A percentile compares a stretch with the other conserved stretches of the same genome.
phyloP scores from a whole-genome alignment of 2,888 invertebrate genomes.

The Tanypteryx hageni region DNA sequence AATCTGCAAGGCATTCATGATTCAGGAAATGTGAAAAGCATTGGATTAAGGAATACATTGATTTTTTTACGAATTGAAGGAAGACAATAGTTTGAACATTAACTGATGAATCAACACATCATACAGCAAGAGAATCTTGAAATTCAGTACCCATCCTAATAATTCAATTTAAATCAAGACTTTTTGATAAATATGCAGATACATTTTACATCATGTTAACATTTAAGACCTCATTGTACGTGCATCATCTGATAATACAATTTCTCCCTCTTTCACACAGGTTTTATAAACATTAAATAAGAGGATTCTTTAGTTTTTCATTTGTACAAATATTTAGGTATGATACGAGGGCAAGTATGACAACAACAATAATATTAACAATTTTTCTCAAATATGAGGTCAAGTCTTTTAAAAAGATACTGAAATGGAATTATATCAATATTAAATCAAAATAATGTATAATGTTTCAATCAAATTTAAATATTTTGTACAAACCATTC shows the following conservation, averaged over 20 bases:
- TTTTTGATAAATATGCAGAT: not conserved
- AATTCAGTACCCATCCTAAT: not conserved
- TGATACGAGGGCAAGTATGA: conserved; percentile 46
- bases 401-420: conserved; percentile 45
- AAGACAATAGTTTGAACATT: conserved; percentile 59
- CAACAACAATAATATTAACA: conserved; percentile 54
- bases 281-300: conserved; percentile 16
- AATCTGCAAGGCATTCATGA: conserved; percentile 60
- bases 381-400: not conserved
- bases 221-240: conserved; percentile 43
- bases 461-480: conserved; percentile 25
- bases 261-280: conserved; percentile 49
- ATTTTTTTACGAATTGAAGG: conserved; percentile 37
- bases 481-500: conserved; percentile 28
- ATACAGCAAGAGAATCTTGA: conserved; percentile 24
- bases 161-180: not conserved
- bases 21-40: conserved; percentile 38
- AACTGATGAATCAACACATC: conserved; percentile 35
- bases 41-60: conserved; percentile 30
- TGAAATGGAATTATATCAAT: not conserved
- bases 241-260: conserved; percentile 28
- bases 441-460: conserved; percentile 34
- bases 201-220: conserved; percentile 36
- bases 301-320: conserved; percentile 31
- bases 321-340: conserved; percentile 55